phyloP scores from a whole-genome alignment of 2,797 vertebrate species.

The Xiphorhynchus erythropygius region DNA sequence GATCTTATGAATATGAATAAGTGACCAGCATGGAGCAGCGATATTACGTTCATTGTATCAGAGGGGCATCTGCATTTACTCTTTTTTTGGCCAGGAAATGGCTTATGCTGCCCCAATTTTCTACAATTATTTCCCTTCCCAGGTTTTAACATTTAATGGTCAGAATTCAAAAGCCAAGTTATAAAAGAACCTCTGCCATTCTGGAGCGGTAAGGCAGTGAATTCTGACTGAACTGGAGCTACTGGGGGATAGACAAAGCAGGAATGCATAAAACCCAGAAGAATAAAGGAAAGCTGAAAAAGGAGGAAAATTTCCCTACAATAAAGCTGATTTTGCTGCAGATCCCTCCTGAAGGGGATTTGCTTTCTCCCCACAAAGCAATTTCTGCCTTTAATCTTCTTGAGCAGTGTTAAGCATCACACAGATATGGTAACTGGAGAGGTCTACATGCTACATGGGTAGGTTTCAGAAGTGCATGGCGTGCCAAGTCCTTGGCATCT shows the following conservation, averaged over 20 bases:
- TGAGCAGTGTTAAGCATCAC: neutral
- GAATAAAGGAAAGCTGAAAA: neutral
- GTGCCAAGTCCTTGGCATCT: neutral
- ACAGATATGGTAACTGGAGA: neutral
- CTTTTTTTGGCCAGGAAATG: neutral
- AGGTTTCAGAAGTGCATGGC: neutral
- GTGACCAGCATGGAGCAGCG: slow-evolving; percentile 3
- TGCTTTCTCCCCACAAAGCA: neutral
- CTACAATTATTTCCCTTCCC: slow-evolving; percentile 11
- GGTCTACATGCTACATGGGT: neutral
- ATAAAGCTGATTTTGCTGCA: neutral
- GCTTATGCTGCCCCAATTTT: slow-evolving; percentile 19
- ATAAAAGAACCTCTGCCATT: neutral
- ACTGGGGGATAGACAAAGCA: neutral
- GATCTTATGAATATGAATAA: slow-evolving; percentile 65
- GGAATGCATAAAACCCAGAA: neutral
- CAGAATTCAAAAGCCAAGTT: neutral
- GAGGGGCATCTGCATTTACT: neutral
- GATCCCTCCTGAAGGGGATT: neutral
- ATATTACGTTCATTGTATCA: neutral
- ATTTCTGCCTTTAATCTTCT: neutral
- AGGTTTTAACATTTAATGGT: neutral
- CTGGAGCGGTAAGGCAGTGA: neutral
- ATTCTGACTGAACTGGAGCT: neutral
- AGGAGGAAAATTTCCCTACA: neutral